Evolutionary conservation across 92 coral and sea anemone genomes (phyloP).

Genomic region (Diadumene lineata): DNA sequence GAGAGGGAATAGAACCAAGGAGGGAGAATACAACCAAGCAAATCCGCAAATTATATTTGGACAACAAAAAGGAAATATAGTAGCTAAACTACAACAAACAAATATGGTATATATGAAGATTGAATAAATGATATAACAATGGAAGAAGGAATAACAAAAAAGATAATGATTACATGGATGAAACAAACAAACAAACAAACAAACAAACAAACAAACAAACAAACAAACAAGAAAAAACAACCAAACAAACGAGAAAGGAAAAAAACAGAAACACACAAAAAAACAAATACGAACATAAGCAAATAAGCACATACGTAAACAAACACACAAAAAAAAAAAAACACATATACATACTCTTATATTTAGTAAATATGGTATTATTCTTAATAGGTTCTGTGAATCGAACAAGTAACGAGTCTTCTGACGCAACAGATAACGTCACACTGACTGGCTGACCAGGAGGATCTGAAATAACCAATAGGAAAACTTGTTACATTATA

Average conservation of each 20-base stretch:
- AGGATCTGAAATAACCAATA: conserved; percentile 37
- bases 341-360: conserved; percentile 65
- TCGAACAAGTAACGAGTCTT: conserved; percentile 88
- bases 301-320: not conserved
- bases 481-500: not conserved
- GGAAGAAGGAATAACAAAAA: too few species aligned
- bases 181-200: not conserved
- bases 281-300: not conserved
- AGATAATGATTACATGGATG: not conserved
- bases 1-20: too few species aligned
- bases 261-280: not conserved
- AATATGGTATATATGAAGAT: too few species aligned
- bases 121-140: too few species aligned
- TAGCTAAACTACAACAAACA: too few species aligned
- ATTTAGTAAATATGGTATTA: conserved; percentile 75
- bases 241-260: not conserved
- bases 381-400: conserved; percentile 70
- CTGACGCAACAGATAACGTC: conserved; percentile 90
- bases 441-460: conserved; percentile 87
- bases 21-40: too few species aligned
- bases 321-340: not conserved
- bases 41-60: too few species aligned
- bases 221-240: not conserved
- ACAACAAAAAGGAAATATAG: too few species aligned
- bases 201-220: too few species aligned